Percentiles rank a stretch among this genome's conserved stretches.
Evolutionary conservation across 2,113 vertebrate species (phyloP).

Genomic region (Chamaea fasciata): DNA sequence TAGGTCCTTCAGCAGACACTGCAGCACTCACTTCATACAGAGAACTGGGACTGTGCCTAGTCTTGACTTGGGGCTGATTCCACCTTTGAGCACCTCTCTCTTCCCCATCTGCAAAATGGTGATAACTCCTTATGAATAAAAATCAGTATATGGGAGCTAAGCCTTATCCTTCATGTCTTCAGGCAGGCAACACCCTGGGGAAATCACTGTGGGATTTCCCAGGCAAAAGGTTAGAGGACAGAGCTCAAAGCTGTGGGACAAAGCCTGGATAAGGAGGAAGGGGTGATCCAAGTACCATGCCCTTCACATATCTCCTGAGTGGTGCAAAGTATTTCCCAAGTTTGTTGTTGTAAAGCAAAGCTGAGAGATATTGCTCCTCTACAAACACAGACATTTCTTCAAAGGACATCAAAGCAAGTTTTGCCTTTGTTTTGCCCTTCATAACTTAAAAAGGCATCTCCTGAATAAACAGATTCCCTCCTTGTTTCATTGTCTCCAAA

Average conservation of each 20-base stretch:
- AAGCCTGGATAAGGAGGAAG: background rate
- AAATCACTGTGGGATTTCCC: background rate
- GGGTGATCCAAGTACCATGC: background rate
- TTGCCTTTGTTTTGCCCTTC: background rate
- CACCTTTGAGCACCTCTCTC: background rate
- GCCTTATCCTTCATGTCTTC: background rate
- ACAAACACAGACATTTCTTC: slow-evolving; percentile 9
- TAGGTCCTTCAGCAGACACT: background rate
- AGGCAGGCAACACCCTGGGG: background rate
- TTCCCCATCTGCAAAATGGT: background rate
- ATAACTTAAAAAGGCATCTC: background rate
- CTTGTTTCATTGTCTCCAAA: background rate
- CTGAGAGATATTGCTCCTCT: background rate
- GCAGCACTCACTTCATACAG: background rate
- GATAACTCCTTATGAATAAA: background rate
- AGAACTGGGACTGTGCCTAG: background rate
- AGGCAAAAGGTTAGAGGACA: background rate
- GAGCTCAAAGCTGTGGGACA: background rate
- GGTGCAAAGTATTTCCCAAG: background rate
- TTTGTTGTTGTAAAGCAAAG: background rate
- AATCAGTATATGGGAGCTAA: background rate
- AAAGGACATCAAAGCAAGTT: background rate
- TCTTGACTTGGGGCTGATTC: background rate
- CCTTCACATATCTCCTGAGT: background rate
- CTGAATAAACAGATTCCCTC: background rate